Base-by-base conservation (phyloP, 2,797 vertebrate species). In the Mus caroli region DNA sequence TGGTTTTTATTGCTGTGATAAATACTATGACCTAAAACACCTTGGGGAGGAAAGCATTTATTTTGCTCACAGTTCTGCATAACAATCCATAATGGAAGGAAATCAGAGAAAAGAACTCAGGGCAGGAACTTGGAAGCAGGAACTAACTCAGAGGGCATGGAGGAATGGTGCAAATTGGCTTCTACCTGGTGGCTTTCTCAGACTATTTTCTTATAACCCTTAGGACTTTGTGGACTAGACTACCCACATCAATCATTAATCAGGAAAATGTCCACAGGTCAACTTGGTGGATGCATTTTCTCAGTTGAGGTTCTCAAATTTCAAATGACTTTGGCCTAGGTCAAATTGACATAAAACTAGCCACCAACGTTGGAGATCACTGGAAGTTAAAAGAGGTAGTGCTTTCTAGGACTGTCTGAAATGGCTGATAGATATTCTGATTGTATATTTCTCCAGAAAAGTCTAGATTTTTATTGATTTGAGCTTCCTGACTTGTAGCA, bases 401-500 rank as follows among this genome's bases (percentile, higher is more conserved):
- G 12, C 6, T 64, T 93, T 34, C 3, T 26, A 17, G 58, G 52
- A 31, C 10, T n/a, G 52, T 31, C 4, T 19, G 62, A 87, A 85
- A 26, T 0, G 3, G 1, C 2, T 26, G 22, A 3, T 6, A 40
- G 19, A 73, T 0, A 64, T n/a, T 13, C 54, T 75, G 3, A 58
- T 85, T 91, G 92, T 50, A 22, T 4, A 64, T 46, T 92, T 94
- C 4, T 79, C 14, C 14, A 62, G 11, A 56, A 43, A 82, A 40
- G 31, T n/a, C 58, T 80, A 52, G 7, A 28, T 28, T 85, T 88
- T 46, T 40, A 17, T n/a, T 88, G 50, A 43, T 80, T 85, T 85
- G 78, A 90, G 6, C 73, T 64, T 62, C 34, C 50, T 15, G 31
- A 43, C 91, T 58, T 88, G 19, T 64, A 76, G 71, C 20, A 56